phyloP scores from a whole-genome alignment of 2,888 invertebrate genomes.

The Mechanitis mazaeus region DNA sequence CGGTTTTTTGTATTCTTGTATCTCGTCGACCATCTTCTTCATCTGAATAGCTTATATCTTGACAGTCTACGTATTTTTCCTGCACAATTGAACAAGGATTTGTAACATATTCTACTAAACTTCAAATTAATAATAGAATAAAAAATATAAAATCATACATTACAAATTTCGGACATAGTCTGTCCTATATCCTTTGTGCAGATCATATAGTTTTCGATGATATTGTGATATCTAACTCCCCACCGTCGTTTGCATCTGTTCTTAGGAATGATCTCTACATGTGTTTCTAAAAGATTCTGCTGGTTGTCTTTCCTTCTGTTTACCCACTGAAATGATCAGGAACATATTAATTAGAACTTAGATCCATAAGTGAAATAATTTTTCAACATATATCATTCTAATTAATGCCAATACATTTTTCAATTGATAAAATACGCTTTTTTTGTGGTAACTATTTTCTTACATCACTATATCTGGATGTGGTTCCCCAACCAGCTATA shows the following conservation, averaged over 20 bases:
- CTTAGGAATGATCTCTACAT: constrained; percentile 57
- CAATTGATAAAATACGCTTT: too few species aligned
- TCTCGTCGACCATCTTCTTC: constrained; percentile 49
- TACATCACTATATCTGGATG: constrained; percentile 56
- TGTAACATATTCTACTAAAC: not conserved
- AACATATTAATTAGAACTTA: not conserved
- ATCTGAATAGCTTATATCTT: constrained; percentile 61
- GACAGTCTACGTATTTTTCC: constrained; percentile 67
- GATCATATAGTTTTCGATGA: constrained; percentile 68
- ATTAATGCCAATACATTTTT: too few species aligned
- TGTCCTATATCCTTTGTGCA: constrained; percentile 63
- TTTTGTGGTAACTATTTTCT: constrained; percentile 26
- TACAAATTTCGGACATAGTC: constrained; percentile 67
- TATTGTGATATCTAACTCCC: constrained; percentile 59
- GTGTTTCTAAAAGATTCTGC: constrained; percentile 49
- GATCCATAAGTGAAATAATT: not conserved
- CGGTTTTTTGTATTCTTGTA: constrained; percentile 32
- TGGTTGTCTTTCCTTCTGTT: constrained; percentile 50
- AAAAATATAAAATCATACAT: constrained; percentile 41
- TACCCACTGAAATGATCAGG: constrained; percentile 48
- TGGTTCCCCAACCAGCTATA: constrained; percentile 65
- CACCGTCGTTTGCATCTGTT: constrained; percentile 59
- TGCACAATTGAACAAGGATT: constrained; percentile 26
- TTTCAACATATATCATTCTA: not conserved
- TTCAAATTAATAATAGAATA: not conserved